Percentiles rank a stretch among this genome's conserved stretches.
phyloP scores from a whole-genome alignment of 2,888 invertebrate genomes.

The Lepidonotus clava region DNA sequence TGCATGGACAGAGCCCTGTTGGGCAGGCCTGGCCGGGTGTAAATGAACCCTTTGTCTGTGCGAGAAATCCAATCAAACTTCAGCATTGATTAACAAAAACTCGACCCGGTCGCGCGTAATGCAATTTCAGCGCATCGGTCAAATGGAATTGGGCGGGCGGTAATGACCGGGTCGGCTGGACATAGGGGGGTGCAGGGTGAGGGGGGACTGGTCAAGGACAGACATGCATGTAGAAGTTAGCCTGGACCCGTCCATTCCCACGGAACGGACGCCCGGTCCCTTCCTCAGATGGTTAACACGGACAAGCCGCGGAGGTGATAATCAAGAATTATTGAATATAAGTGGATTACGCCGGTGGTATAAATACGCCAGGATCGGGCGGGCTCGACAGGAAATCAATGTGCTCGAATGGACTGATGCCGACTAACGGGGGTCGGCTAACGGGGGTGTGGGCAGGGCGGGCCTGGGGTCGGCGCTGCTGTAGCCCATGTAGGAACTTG shows the following conservation, averaged over 20 bases:
- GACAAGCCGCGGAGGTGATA: slow-evolving; percentile 11
- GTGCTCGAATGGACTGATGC: not conserved
- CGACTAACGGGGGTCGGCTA: not conserved
- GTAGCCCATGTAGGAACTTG: slow-evolving; percentile 13
- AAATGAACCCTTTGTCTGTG: slow-evolving; percentile 47
- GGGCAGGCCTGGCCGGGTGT: not conserved
- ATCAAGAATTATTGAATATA: slow-evolving; percentile 51
- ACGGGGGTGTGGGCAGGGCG: too few species aligned
- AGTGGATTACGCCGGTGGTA: slow-evolving; percentile 17
- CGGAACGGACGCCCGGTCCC: not conserved
- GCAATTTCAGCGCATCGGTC: slow-evolving; percentile 33
- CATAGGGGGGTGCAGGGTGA: not conserved
- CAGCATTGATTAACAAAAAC: slow-evolving; percentile 47
- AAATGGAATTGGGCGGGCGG: slow-evolving; percentile 37
- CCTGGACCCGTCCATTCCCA: not conserved
- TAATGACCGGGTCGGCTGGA: not conserved
- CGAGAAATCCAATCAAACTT: slow-evolving; percentile 43
- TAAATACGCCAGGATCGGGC: not conserved
- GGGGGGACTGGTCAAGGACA: not conserved
- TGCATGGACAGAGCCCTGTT: not conserved
- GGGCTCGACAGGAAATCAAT: slow-evolving; percentile 34
- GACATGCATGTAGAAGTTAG: not conserved
- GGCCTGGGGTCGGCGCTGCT: too few species aligned
- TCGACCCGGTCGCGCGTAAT: not conserved
- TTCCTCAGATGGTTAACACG: slow-evolving; percentile 27